Conservation (phyloP, 2,113 vertebrate genomes). For the Lagopus leucura region DNA sequence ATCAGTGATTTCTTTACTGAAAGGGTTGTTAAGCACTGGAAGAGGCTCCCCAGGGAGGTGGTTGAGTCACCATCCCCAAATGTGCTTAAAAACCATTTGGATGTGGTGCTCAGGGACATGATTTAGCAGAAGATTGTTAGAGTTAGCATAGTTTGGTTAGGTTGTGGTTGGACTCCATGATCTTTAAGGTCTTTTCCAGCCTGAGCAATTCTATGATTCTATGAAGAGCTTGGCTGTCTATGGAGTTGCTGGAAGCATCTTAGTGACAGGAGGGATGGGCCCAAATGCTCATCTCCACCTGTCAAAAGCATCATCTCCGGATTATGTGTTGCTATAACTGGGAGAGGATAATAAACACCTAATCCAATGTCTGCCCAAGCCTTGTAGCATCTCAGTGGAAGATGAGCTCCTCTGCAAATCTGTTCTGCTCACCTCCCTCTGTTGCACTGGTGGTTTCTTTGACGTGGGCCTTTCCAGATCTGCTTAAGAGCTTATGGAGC, state of each 20-base stretch:
- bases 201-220: too few relatives aligned
- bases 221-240: rapidly evolving
- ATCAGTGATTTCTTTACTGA: too few relatives aligned
- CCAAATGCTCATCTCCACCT: constrained; percentile 8
- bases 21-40: too few relatives aligned
- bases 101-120: too few relatives aligned
- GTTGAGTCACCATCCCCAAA: too few relatives aligned
- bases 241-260: rapidly evolving
- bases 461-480: constrained; percentile 15
- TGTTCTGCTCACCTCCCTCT: constrained; percentile 29
- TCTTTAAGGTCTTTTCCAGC: too few relatives aligned
- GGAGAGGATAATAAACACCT: constrained; percentile 44
- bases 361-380: constrained; percentile 27
- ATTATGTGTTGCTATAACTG: constrained; percentile 50
- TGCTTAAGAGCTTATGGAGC: constrained; percentile 50
- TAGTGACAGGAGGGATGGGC: background rate
- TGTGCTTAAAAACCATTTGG: too few relatives aligned
- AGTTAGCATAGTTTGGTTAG: too few relatives aligned
- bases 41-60: too few relatives aligned
- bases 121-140: too few relatives aligned
- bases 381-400: background rate
- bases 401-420: constrained; percentile 58
- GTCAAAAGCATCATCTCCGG: constrained; percentile 66
- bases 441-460: background rate
- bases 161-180: too few relatives aligned